phyloP scores from a whole-genome alignment of 1,140 invertebrate species.

The Cataglyphis hispanica region DNA sequence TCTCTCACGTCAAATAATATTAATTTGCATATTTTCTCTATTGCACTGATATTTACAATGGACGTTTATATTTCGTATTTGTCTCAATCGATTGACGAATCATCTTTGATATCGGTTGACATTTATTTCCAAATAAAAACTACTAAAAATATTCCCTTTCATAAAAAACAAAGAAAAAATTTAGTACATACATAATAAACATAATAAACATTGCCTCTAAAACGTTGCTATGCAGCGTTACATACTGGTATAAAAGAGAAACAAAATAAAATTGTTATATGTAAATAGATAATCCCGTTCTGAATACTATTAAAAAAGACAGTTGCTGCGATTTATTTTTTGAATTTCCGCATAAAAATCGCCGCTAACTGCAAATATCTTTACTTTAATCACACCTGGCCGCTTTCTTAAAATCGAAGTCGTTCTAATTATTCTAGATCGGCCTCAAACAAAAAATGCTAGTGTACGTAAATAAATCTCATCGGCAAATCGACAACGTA shows the following conservation, averaged over 20 bases:
- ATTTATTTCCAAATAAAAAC: constrained; percentile 78
- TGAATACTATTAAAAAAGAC: constrained; percentile 17
- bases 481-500: neutral
- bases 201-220: constrained; percentile 73
- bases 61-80: constrained; percentile 78
- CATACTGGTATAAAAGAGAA: constrained; percentile 70
- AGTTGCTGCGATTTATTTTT: constrained; percentile 18
- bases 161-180: constrained; percentile 63
- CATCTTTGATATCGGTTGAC: constrained; percentile 69
- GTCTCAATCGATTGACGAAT: constrained; percentile 67
- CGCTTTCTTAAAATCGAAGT: neutral
- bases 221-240: constrained; percentile 67
- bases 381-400: neutral
- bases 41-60: constrained; percentile 85
- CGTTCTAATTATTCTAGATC: neutral
- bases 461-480: constrained; percentile 17
- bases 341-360: constrained; percentile 8
- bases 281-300: constrained; percentile 52
- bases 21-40: constrained; percentile 79
- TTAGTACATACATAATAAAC: constrained; percentile 67
- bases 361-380: neutral
- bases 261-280: constrained; percentile 75
- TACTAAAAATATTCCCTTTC: constrained; percentile 74
- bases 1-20: constrained; percentile 76
- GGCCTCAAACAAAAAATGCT: neutral